Evolutionary conservation across 1,140 invertebrate species (phyloP).

Genomic region (Spodoptera litura): DNA sequence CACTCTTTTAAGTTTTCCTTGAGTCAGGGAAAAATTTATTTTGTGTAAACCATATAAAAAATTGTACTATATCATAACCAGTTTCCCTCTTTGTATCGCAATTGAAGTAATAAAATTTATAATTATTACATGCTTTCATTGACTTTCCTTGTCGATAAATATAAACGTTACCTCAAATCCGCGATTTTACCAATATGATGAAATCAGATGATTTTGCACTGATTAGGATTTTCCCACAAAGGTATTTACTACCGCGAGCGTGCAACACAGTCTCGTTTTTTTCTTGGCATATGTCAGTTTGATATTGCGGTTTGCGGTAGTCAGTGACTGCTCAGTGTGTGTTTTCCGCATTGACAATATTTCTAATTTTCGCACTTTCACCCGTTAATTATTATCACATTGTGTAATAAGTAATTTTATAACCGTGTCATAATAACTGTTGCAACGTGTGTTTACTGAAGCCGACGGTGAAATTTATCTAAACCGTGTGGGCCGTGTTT

Average conservation of each 20-base stretch:
- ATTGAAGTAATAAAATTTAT: no score
- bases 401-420: conserved; percentile 51
- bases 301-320: conserved; percentile 73
- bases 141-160: no score
- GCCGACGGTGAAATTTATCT: conserved; percentile 24
- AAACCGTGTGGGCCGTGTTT: conserved; percentile 58
- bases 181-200: no score
- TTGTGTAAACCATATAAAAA: background rate
- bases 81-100: no score
- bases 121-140: no score
- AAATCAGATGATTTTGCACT: no score
- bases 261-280: conserved; percentile 38
- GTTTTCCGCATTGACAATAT: conserved; percentile 57
- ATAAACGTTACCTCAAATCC: no score
- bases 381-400: conserved; percentile 56
- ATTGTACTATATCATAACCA: no score
- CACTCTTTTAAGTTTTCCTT: background rate
- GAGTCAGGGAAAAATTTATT: background rate
- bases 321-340: conserved; percentile 51
- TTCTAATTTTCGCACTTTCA: conserved; percentile 72
- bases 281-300: conserved; percentile 58
- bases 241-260: background rate
- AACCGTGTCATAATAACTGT: conserved; percentile 4
- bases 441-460: conserved; percentile 21
- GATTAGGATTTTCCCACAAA: background rate